A percentile compares a stretch with the other conserved stretches of the same genome.
Evolutionary conservation across 2,888 invertebrate species (phyloP).

Genomic region (Xestia xanthographa): DNA sequence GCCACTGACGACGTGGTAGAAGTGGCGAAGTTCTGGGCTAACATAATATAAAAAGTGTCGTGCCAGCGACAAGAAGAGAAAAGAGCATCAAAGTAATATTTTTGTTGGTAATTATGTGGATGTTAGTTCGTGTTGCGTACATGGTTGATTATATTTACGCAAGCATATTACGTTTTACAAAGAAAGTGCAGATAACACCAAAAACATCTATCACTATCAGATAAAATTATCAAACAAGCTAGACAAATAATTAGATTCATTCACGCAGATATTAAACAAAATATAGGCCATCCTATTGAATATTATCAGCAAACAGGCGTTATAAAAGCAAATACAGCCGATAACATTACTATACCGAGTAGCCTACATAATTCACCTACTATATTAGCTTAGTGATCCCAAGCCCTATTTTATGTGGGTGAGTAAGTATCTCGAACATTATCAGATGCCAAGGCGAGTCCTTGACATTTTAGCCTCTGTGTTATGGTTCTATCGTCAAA

Average conservation of each 20-base stretch:
- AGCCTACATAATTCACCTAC: constrained; percentile 10
- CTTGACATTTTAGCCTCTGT: constrained; percentile 47
- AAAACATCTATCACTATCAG: background rate
- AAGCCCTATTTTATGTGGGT: constrained; percentile 33
- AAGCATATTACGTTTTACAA: background rate
- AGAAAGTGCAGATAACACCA: constrained; percentile 3
- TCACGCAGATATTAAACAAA: constrained; percentile 9
- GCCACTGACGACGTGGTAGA: no score
- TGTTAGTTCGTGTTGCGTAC: background rate
- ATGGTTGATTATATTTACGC: background rate
- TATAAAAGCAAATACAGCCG: constrained; percentile 25
- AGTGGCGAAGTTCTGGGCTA: no score
- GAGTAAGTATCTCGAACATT: constrained; percentile 51
- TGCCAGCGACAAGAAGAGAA: no score
- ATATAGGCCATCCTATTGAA: constrained; percentile 23
- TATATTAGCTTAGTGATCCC: constrained; percentile 35
- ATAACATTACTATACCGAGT: constrained; percentile 25
- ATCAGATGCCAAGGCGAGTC: constrained; percentile 58
- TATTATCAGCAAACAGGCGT: constrained; percentile 30
- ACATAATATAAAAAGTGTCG: no score
- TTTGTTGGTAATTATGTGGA: background rate
- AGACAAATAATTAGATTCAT: constrained; percentile 22
- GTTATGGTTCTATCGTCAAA: constrained; percentile 25
- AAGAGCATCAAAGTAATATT: background rate
- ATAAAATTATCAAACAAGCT: constrained; percentile 5